Evolutionary conservation across 2,888 invertebrate genomes (phyloP).

Genomic region (Trichopoda pennipes): DNA sequence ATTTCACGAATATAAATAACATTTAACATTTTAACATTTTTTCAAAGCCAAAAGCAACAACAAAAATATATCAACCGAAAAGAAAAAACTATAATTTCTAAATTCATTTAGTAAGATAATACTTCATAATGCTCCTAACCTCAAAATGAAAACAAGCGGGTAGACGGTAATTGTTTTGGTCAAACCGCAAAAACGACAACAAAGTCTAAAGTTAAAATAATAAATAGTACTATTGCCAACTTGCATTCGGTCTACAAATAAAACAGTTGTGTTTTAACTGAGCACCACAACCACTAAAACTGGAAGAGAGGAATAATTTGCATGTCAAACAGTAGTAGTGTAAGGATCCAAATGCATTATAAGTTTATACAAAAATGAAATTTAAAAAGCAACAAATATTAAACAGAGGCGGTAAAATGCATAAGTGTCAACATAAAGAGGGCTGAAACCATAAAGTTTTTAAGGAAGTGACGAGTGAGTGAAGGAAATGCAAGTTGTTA

Average conservation of each 20-base stretch:
- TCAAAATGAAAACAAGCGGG: slow-evolving; percentile 36
- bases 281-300: slow-evolving; percentile 23
- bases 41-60: slow-evolving; percentile 21
- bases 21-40: slow-evolving; percentile 1
- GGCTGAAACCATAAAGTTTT: slow-evolving; percentile 38
- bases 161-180: slow-evolving; percentile 39
- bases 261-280: slow-evolving; percentile 35
- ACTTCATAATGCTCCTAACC: slow-evolving; percentile 39
- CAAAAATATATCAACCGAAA: slow-evolving; percentile 40
- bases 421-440: slow-evolving; percentile 63
- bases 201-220: slow-evolving; percentile 6
- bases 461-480: slow-evolving; percentile 10
- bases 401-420: slow-evolving; percentile 61
- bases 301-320: slow-evolving; percentile 42
- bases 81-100: slow-evolving; percentile 41
- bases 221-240: slow-evolving; percentile 9
- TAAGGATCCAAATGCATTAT: slow-evolving; percentile 26
- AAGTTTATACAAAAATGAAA: background rate
- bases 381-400: slow-evolving; percentile 10
- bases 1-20: background rate
- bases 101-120: slow-evolving; percentile 42
- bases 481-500: slow-evolving; percentile 11
- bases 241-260: slow-evolving; percentile 24
- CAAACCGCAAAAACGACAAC: slow-evolving; percentile 31
- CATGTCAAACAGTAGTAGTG: slow-evolving; percentile 52